phyloP scores from a whole-genome alignment of 1,140 invertebrate genomes.

The Cylas formicarius region DNA sequence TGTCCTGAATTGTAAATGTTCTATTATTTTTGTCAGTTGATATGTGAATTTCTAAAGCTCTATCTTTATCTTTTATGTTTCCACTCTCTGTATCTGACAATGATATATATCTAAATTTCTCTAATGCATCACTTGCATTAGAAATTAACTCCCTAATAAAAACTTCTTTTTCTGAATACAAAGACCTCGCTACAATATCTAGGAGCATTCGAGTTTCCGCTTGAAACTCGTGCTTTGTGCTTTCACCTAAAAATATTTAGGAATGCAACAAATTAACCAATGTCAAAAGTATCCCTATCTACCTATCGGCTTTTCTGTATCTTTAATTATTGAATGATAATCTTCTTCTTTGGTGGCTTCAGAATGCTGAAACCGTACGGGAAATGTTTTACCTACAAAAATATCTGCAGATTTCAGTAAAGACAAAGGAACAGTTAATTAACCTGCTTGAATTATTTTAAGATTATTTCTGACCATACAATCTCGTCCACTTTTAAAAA shows the following conservation, averaged over 20 bases:
- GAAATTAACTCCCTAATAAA: conserved; percentile 94
- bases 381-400: conserved; percentile 5
- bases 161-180: conserved; percentile 97
- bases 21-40: conserved; percentile 80
- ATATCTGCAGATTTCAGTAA: too few species aligned
- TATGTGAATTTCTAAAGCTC: conserved; percentile 79
- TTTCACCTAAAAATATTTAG: conserved; percentile 43
- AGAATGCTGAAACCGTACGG: conserved; percentile 14
- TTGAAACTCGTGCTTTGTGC: conserved; percentile 76
- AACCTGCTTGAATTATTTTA: too few species aligned
- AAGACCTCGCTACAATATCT: conserved; percentile 93
- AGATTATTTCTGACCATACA: too few species aligned
- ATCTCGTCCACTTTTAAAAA: too few species aligned
- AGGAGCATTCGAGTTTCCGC: conserved; percentile 93
- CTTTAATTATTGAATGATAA: conserved; percentile 47
- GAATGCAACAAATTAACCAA: too few species aligned
- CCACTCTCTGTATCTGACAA: conserved; percentile 43
- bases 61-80: conserved; percentile 38
- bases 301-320: conserved; percentile 52
- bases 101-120: conserved; percentile 77
- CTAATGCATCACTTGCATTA: conserved; percentile 94
- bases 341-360: conserved; percentile 30
- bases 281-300: too few species aligned
- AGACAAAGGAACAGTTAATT: too few species aligned
- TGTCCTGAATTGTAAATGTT: conserved; percentile 81